Base-by-base conservation (phyloP, 2,113 vertebrate species). In the Vombatus ursinus region DNA sequence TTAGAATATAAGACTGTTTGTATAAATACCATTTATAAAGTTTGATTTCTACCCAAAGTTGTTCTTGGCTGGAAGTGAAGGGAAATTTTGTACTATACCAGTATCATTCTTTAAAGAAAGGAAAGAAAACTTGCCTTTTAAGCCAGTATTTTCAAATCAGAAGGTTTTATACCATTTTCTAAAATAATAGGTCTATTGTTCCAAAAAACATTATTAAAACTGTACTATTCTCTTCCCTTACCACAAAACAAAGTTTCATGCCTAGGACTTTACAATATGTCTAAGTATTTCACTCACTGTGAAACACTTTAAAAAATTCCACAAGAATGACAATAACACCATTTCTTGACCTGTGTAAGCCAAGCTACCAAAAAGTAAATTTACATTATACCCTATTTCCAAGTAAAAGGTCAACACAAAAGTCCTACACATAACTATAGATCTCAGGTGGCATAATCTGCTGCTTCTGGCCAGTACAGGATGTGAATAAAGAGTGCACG, bases 31-130 rank as follows among this genome's bases (percentile, higher is more conserved):
- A 93, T 93, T 93, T 94, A 91, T 96, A 50, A 95, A 94, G 96
- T 57, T 77, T 92, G 37, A 57, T 95, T 95, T 92, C 91, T 95
- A 94, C 0, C 95, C 26, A 97, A 95, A 95, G 92, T 8, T 95
- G 5, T 94, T 96, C 95, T 31, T 96, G 68, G 89, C 92, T 95
- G 28, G 95, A 95, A 95, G 90, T 31, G 28, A 92, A 95, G 47
- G 92, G 50, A 95, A 93, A 91, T 68, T 89, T 91, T 93, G 37
- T 52, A 84, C n/a, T 14, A 0, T 84, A 44, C n/a, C 6, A 84
- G 68, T 44, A 84, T 84, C 37, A 22, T 95, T 68, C 90, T 95
- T 95, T 93, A 61, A 90, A 93, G 84, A 97, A 77, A 77, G 61
- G 54, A 57, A 24, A 24, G 28, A 28, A 57, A 77, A 77, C 61